A percentile compares a stretch with the other conserved stretches of the same genome.
phyloP scores from a whole-genome alignment of 2,797 vertebrate genomes.

The Agapornis canus region DNA sequence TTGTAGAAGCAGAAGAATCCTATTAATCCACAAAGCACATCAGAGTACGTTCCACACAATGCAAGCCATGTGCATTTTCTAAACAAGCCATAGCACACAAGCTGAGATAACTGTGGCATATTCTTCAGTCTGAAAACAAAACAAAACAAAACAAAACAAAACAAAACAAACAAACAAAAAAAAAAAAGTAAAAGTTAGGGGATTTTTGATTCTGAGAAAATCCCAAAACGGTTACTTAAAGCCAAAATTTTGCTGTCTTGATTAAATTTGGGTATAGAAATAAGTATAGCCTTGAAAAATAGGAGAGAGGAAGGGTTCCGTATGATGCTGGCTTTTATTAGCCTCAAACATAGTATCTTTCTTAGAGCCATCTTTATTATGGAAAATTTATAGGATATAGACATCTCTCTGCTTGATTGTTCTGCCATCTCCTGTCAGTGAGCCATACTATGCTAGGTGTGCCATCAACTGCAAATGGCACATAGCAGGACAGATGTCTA shows the following conservation, averaged over 20 bases:
- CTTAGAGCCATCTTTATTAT: background rate
- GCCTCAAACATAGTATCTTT: background rate
- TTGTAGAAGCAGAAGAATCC: slow-evolving; percentile 46
- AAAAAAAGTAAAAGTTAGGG: fast-evolving
- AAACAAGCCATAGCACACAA: background rate
- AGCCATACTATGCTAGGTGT: background rate
- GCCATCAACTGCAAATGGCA: background rate
- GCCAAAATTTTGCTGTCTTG: background rate
- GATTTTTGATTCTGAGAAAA: background rate
- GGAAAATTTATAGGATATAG: background rate
- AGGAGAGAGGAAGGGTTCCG: background rate
- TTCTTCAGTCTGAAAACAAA: background rate
- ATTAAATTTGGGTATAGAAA: background rate
- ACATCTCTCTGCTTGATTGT: background rate
- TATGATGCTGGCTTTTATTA: background rate
- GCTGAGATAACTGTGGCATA: background rate
- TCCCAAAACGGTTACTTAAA: background rate
- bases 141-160: too few species aligned
- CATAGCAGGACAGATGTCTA: background rate
- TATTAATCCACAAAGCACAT: slow-evolving; percentile 20
- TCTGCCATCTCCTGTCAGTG: background rate
- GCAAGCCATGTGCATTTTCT: slow-evolving; percentile 10
- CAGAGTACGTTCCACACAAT: background rate
- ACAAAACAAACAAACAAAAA: too few species aligned
- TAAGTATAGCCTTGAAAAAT: background rate